These are phyloP conservation scores for Plotosus lineatus DNA, from an alignment of 2,113 vertebrate species.

Conservation along the genomic window DNA sequence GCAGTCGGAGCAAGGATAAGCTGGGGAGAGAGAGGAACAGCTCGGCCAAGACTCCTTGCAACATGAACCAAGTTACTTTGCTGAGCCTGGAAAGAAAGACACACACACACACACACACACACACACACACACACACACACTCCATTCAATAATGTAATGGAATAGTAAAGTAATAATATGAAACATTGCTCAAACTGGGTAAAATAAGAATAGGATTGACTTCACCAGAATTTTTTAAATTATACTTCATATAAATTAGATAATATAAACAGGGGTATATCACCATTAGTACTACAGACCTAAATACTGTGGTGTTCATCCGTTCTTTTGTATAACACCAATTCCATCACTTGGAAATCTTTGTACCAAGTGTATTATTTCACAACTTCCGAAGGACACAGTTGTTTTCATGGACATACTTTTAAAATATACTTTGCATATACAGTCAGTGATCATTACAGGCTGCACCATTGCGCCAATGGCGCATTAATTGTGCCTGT, in stretches of 20 bases:
- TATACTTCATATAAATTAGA: background rate
- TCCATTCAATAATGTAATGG: background rate
- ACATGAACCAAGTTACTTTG: conserved; percentile 83
- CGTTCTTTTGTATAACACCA: background rate
- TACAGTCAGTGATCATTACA: too few species aligned
- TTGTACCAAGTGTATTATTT: too few species aligned
- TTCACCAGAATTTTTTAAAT: background rate
- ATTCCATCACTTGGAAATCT: background rate
- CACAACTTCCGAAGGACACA: too few species aligned
- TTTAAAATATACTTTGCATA: too few species aligned
- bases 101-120: conserved; percentile 13
- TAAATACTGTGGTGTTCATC: background rate
- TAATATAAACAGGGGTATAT: background rate
- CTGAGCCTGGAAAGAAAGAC: conserved; percentile 74
- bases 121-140: background rate
- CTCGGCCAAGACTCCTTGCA: conserved; percentile 77
- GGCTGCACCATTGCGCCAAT: too few species aligned
- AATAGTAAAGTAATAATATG: background rate
- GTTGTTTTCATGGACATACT: too few species aligned
- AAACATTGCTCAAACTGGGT: background rate
- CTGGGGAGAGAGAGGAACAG: conserved; percentile 84
- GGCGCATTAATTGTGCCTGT: too few species aligned
- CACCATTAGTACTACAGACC: background rate
- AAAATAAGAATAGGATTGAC: background rate
- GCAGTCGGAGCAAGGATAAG: conserved; percentile 96